Conservation (phyloP, 1,140 invertebrate genomes). For the Drosophila santomea region DNA sequence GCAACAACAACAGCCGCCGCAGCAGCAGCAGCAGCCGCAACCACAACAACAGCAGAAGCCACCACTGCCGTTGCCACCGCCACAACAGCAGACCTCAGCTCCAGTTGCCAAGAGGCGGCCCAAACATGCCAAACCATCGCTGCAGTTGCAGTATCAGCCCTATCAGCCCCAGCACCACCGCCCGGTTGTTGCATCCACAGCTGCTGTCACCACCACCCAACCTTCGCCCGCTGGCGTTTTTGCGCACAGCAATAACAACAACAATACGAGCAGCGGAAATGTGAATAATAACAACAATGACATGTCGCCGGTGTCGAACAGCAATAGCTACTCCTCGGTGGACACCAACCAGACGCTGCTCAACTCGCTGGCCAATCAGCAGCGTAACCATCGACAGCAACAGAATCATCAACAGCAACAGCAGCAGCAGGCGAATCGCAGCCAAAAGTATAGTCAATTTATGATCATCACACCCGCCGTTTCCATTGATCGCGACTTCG, state of each 20-base stretch:
- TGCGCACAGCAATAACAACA: conserved; percentile 68
- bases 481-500: conserved; percentile 82
- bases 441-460: conserved; percentile 83
- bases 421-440: conserved; percentile 47
- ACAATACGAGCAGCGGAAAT: conserved; percentile 42
- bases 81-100: conserved; percentile 67
- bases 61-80: conserved; percentile 13
- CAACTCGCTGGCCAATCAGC: conserved; percentile 72
- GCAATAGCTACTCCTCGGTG: conserved; percentile 79
- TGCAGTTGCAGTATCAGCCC: conserved; percentile 65
- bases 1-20: conserved; percentile 49
- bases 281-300: conserved; percentile 70
- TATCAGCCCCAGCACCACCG: conserved; percentile 58
- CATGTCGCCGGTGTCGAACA: conserved; percentile 75
- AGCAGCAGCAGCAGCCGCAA: conserved; percentile 22
- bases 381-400: conserved; percentile 42
- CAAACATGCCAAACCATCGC: conserved; percentile 58
- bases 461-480: conserved; percentile 84
- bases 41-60: conserved; percentile 10
- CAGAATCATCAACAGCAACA: conserved; percentile 29
- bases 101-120: conserved; percentile 74
- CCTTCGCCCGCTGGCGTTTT: conserved; percentile 76
- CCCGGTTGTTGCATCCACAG: conserved; percentile 20
- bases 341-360: conserved; percentile 83
- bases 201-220: conserved; percentile 72